These are phyloP conservation scores for Lasioglossum zephyrum DNA, from an alignment of 2,888 invertebrate genomes.

Conservation along the genomic window DNA sequence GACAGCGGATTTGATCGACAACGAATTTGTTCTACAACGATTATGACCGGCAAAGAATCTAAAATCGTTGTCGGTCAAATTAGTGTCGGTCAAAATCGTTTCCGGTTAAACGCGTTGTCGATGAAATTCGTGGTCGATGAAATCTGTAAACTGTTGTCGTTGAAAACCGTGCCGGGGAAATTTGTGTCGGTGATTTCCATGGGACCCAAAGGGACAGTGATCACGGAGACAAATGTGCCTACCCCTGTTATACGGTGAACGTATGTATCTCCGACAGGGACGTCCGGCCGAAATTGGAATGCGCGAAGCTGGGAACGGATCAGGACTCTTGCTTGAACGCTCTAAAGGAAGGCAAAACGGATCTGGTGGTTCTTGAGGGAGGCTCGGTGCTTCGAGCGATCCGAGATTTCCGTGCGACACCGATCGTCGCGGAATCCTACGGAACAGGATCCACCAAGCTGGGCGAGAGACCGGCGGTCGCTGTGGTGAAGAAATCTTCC, in stretches of 20 bases:
- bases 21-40: too few species aligned
- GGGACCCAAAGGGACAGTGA: too few species aligned
- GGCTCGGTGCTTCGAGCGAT: constrained; percentile 85
- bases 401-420: constrained; percentile 86
- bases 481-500: constrained; percentile 88
- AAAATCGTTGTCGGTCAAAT: too few species aligned
- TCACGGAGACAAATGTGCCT: too few species aligned
- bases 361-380: constrained; percentile 89
- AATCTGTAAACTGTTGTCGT: too few species aligned
- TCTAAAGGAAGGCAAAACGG: constrained; percentile 89
- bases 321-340: constrained; percentile 88
- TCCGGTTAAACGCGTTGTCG: too few species aligned
- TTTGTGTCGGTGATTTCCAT: too few species aligned
- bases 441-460: constrained; percentile 86
- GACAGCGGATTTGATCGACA: too few species aligned
- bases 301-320: constrained; percentile 85
- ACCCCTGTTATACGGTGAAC: not conserved
- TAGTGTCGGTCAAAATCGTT: too few species aligned
- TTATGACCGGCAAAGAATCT: too few species aligned
- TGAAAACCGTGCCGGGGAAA: too few species aligned
- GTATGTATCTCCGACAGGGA: constrained; percentile 84
- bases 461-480: constrained; percentile 86
- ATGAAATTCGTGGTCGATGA: too few species aligned
- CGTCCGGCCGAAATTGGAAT: constrained; percentile 92
- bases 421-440: constrained; percentile 89